Percentiles rank a stretch among this genome's conserved stretches.
Evolutionary conservation across 2,113 vertebrate species (phyloP).

Genomic region (Vimba vimba): DNA sequence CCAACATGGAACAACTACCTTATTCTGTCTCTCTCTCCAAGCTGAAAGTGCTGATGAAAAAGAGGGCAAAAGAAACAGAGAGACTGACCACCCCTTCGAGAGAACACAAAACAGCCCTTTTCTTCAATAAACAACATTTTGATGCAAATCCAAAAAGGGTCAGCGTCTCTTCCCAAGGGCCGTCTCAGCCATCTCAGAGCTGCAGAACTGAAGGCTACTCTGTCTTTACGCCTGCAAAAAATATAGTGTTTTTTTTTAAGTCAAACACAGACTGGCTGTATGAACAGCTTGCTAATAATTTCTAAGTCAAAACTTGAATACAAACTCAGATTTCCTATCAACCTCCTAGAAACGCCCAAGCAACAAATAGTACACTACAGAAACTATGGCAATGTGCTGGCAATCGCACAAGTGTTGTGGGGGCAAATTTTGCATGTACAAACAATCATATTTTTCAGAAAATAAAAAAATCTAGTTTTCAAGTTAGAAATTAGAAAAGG

Average conservation of each 20-base stretch:
- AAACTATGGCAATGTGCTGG: too few relatives aligned
- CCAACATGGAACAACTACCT: not conserved
- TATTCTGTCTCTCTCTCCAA: conserved; percentile 8
- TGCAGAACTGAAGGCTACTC: conserved; percentile 5
- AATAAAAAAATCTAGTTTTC: not conserved
- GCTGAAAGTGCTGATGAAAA: conserved; percentile 10
- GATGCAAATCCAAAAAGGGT: conserved; percentile 38
- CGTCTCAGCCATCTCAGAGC: not conserved
- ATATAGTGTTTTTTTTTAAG: not conserved
- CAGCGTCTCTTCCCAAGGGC: conserved; percentile 21
- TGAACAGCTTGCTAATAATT: not conserved
- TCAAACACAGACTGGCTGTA: not conserved
- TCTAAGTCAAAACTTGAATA: not conserved
- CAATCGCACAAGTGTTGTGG: not conserved
- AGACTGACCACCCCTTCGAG: conserved; percentile 6
- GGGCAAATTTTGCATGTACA: not conserved
- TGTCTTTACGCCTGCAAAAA: not conserved
- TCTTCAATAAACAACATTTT: conserved; percentile 56
- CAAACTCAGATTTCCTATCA: not conserved
- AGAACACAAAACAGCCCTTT: conserved; percentile 39
- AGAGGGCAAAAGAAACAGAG: not conserved
- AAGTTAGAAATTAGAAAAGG: not conserved
- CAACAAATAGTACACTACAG: not conserved
- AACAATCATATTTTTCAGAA: not conserved
- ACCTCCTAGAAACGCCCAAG: not conserved